phyloP scores from a whole-genome alignment of 2,113 vertebrate species.

The Sitta europaea region DNA sequence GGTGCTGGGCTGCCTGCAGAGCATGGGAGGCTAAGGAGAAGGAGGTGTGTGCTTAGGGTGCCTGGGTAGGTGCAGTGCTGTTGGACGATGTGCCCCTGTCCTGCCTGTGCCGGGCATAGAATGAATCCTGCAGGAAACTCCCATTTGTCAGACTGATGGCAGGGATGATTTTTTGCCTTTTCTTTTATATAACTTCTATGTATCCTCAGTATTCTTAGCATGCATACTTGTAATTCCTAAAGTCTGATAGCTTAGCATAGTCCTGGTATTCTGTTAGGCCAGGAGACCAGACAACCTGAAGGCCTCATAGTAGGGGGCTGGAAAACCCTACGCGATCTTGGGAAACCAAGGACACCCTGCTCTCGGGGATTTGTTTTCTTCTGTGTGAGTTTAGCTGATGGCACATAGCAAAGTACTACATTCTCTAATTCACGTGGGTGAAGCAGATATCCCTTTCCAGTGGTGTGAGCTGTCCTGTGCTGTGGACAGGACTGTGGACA shows the following conservation, averaged over 20 bases:
- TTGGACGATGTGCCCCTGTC: rapidly evolving
- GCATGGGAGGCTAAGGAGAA: neutral
- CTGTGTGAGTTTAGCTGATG: neutral
- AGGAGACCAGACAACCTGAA: neutral
- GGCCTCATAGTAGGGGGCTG: neutral
- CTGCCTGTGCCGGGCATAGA: rapidly evolving
- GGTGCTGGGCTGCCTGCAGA: neutral
- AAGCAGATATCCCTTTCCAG: neutral
- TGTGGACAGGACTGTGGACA: neutral
- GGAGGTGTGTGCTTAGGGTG: neutral
- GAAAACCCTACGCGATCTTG: neutral
- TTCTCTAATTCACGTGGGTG: neutral
- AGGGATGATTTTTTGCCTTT: neutral
- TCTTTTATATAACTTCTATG: neutral
- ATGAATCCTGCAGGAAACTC: neutral
- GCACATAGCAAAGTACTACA: neutral
- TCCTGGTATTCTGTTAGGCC: neutral
- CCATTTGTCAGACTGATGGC: rapidly evolving
- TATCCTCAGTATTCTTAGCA: neutral
- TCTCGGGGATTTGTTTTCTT: neutral
- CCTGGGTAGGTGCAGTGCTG: rapidly evolving
- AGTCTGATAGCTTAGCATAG: too few species aligned
- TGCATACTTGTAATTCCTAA: too few species aligned
- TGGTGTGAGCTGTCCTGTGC: neutral
- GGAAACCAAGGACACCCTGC: neutral